phyloP scores from a whole-genome alignment of 2,113 vertebrate genomes.

The Coptodon bakossiorum region DNA sequence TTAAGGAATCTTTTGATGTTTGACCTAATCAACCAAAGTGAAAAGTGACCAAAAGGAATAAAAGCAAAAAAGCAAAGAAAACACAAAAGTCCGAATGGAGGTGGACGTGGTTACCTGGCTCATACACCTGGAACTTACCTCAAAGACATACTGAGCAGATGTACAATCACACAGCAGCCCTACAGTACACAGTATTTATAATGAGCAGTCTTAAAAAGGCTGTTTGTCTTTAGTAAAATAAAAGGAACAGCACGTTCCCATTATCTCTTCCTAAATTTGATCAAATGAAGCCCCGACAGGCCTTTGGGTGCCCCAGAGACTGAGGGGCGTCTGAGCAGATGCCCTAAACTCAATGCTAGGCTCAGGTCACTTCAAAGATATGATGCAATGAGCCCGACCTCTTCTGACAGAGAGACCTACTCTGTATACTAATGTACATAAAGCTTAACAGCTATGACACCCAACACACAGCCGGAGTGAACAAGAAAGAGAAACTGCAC shows the following conservation, averaged over 20 bases:
- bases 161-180: not conserved
- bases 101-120: not conserved
- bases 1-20: not conserved
- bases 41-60: not conserved
- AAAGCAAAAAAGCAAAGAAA: not conserved
- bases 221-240: not conserved
- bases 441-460: not conserved
- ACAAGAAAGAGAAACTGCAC: not conserved
- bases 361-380: not conserved
- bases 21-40: not conserved
- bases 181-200: not conserved
- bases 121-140: accelerated
- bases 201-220: not conserved
- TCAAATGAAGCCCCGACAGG: not conserved
- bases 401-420: not conserved
- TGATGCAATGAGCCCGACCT: not conserved
- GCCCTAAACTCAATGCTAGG: not conserved
- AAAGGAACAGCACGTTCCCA: not conserved
- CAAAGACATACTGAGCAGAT: not conserved
- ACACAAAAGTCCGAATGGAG: accelerated
- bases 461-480: not conserved
- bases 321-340: not conserved
- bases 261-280: not conserved
- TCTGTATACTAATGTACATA: accelerated
- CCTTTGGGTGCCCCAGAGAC: not conserved